Percentiles rank a stretch among this genome's conserved stretches.
These are phyloP conservation scores for Neelides sp. DNA, from an alignment of 1,140 invertebrate species.

Conservation along the genomic window DNA sequence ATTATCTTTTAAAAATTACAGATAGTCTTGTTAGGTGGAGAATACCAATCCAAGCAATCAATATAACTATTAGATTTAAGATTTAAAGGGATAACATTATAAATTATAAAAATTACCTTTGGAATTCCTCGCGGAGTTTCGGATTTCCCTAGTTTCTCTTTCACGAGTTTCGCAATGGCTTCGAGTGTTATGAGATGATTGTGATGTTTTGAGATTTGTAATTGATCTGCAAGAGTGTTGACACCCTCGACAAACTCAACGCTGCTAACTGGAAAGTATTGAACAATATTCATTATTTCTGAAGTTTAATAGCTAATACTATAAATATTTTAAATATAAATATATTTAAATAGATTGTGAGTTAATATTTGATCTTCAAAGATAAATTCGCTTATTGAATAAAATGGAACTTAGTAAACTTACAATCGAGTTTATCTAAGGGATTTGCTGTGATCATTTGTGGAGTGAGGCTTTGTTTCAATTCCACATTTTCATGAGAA, in stretches of 20 bases:
- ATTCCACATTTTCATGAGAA: conserved; percentile 44
- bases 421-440: conserved; percentile 71
- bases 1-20: too few relatives aligned
- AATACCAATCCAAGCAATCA: neutral
- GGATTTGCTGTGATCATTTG: conserved; percentile 64
- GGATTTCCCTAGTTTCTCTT: conserved; percentile 50
- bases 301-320: neutral
- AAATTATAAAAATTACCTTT: conserved; percentile 3
- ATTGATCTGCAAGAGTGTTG: conserved; percentile 55
- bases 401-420: conserved; percentile 39
- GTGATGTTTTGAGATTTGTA: conserved; percentile 66
- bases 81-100: neutral
- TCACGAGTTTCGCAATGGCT: conserved; percentile 56
- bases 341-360: neutral
- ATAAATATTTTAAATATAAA: neutral
- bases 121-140: too few relatives aligned
- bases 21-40: too few relatives aligned
- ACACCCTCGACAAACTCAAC: conserved; percentile 71
- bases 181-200: conserved; percentile 64
- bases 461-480: conserved; percentile 45
- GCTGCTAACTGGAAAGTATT: conserved; percentile 55
- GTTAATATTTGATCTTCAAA: too few relatives aligned
- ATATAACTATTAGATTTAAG: neutral
- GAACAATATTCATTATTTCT: conserved; percentile 23
- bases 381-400: too few relatives aligned